Evolutionary conservation across 2,113 vertebrate species (phyloP), one percentile per base, ranked within the genome.

Genomic region (Serinus canaria): DNA sequence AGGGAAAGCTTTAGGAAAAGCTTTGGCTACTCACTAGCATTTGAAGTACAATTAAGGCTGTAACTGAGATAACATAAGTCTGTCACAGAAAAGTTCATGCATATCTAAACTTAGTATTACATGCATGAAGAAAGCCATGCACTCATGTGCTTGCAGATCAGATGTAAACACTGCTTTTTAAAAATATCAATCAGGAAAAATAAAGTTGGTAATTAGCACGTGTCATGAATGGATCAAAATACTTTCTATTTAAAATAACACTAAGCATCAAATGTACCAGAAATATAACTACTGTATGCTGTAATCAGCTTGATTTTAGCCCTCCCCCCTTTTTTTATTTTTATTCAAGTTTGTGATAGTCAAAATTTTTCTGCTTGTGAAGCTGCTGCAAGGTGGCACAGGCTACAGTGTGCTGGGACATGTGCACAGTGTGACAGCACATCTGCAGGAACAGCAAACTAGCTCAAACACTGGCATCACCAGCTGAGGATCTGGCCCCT

Each of bases 401-500:
- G 15, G 33, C 27, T 69, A 6, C 62, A 28, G 12, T 41, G 28
- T 8, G 7, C 35, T 43, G 66, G 30, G 46, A 60, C 31, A 24
- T 27, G 11, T 25, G 23, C 49, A 31, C 39, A 28, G 11, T 35
- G 41, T 31, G 68, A 31, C n/a, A 74, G 47, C 60, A 66, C 68
- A 93, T 78, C 52, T 88, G 74, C 68, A 93, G 55, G 52, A 81
- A 39, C 15, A 75, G 68, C 49, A 30, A 86, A 72, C 39, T 31
- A 49, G 18, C 35, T 66, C 24, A n/a, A 27, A 55, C 28, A 30
- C 37, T 68, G 58, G 14, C n/a, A 78, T 55, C 50, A 79, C n/a
- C 56, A 92, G 64, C 41, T 93, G 58, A 93, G 73, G 56, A 91
- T 95, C 79, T 95, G 69, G 75, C 16, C 69, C 11, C n/a, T 75